These are phyloP conservation scores for Euglossa dilemma DNA, from an alignment of 1,140 invertebrate genomes.

Conservation along the genomic window DNA sequence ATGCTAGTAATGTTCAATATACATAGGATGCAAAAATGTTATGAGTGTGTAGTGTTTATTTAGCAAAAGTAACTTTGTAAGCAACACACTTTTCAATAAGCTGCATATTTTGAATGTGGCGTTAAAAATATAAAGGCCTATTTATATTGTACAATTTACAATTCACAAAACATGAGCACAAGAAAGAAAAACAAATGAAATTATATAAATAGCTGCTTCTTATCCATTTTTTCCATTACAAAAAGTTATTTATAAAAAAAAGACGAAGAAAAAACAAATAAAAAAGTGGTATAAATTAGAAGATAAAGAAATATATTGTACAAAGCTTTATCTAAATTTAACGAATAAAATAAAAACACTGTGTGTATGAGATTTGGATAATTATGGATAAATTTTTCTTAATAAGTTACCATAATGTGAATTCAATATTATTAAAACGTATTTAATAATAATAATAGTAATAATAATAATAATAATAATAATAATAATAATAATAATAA, in stretches of 20 bases:
- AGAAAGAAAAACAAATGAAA: conserved; percentile 12
- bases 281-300: conserved; percentile 2
- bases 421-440: conserved; percentile 44
- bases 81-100: conserved; percentile 37
- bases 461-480: no score
- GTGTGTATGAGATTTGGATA: conserved; percentile 31
- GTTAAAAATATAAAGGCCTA: conserved; percentile 55
- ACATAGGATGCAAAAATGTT: conserved; percentile 47
- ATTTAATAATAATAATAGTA: conserved; percentile 38
- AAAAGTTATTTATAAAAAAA: conserved; percentile 29
- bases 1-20: conserved; percentile 52
- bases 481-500: no score
- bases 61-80: conserved; percentile 40
- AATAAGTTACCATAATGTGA: conserved; percentile 61
- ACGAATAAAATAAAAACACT: conserved; percentile 8
- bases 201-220: conserved; percentile 19
- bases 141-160: conserved; percentile 61
- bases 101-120: conserved; percentile 26
- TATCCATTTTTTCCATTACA: conserved; percentile 21
- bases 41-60: conserved; percentile 55
- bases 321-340: conserved; percentile 45
- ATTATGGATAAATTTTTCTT: conserved; percentile 52
- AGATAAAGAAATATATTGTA: conserved; percentile 41
- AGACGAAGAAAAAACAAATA: no score
- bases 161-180: conserved; percentile 37